phyloP scores from a whole-genome alignment of 2,888 invertebrate genomes.

The Coelinius sp. region DNA sequence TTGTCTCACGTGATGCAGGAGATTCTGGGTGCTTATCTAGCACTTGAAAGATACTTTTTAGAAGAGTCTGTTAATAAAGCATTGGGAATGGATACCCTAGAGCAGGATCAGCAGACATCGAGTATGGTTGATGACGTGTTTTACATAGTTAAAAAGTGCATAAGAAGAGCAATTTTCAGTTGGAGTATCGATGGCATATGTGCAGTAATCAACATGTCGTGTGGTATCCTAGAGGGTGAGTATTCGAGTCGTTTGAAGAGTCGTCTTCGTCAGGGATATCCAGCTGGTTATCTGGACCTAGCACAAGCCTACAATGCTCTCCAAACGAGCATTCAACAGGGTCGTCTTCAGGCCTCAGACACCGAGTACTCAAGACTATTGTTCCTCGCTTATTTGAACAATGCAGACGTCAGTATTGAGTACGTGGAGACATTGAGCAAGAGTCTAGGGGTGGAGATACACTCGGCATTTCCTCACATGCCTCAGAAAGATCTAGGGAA shows the following conservation, averaged over 20 bases:
- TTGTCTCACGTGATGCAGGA: conserved; percentile 86
- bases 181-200: conserved; percentile 96
- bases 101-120: conserved; percentile 83
- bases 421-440: conserved; percentile 89
- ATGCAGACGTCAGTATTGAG: conserved; percentile 92
- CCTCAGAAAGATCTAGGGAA: conserved; percentile 79
- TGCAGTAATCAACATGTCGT: conserved; percentile 95
- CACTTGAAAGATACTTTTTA: conserved; percentile 95
- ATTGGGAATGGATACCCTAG: conserved; percentile 82
- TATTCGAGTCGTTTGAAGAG: conserved; percentile 82
- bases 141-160: conserved; percentile 95
- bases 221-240: conserved; percentile 88
- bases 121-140: conserved; percentile 98
- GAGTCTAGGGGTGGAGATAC: conserved; percentile 81
- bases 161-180: conserved; percentile 91
- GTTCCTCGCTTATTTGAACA: conserved; percentile 89
- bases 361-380: conserved; percentile 83
- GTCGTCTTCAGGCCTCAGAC: conserved; percentile 83
- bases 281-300: conserved; percentile 83
- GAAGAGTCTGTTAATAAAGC: conserved; percentile 96
- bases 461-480: conserved; percentile 76
- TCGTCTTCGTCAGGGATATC: conserved; percentile 84
- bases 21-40: conserved; percentile 88
- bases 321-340: conserved; percentile 85
- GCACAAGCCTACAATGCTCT: conserved; percentile 88